These are phyloP conservation scores for Lymantria dispar DNA, from an alignment of 2,888 invertebrate species.

Conservation along the genomic window DNA sequence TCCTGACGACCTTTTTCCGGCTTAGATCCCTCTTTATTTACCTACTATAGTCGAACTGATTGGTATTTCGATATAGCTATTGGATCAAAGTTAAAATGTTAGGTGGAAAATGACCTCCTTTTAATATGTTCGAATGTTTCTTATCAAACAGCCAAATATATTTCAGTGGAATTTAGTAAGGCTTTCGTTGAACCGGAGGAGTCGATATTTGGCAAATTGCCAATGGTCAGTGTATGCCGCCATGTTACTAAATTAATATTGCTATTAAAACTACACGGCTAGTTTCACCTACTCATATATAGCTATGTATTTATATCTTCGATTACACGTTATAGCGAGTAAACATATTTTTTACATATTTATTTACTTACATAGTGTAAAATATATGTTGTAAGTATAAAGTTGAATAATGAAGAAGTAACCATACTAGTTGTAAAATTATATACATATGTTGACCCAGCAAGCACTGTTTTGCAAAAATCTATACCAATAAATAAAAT, in stretches of 20 bases:
- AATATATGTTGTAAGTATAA: too few species aligned
- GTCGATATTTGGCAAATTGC: slow-evolving; percentile 60
- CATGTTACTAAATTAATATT: slow-evolving; percentile 74
- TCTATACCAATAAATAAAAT: too few species aligned
- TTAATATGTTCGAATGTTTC: slow-evolving; percentile 27
- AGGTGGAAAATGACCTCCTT: slow-evolving; percentile 26
- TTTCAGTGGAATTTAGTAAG: slow-evolving; percentile 48
- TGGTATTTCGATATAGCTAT: slow-evolving; percentile 27
- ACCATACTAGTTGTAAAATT: too few species aligned
- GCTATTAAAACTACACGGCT: slow-evolving; percentile 33
- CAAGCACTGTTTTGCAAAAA: too few species aligned
- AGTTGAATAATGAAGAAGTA: too few species aligned
- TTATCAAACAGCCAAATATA: slow-evolving; percentile 52
- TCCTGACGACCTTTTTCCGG: slow-evolving; percentile 13
- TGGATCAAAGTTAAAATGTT: slow-evolving; percentile 34
- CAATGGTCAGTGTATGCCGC: slow-evolving; percentile 60
- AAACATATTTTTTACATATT: too few species aligned
- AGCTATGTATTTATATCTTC: too few species aligned
- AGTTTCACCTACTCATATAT: too few species aligned
- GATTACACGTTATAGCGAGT: too few species aligned
- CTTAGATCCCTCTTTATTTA: slow-evolving; percentile 8
- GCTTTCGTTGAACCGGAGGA: slow-evolving; percentile 35
- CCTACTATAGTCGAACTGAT: slow-evolving; percentile 6
- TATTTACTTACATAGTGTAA: too few species aligned
- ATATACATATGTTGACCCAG: too few species aligned